Percentiles rank a stretch among this genome's conserved stretches.
phyloP scores from a whole-genome alignment of 2,113 vertebrate genomes.

The Solenodon paradoxus region DNA sequence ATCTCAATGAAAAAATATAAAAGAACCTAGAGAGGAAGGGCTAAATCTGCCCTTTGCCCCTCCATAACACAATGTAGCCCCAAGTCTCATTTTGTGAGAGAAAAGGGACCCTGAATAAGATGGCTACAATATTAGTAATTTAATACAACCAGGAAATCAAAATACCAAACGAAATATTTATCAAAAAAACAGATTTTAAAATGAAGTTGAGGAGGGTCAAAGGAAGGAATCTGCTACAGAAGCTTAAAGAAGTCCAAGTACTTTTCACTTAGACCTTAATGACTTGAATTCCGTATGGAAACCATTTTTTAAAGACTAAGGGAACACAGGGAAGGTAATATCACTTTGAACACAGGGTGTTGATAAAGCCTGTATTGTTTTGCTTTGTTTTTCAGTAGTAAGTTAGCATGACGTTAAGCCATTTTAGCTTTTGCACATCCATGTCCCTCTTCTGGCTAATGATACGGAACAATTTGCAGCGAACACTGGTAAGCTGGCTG shows the following conservation, averaged over 20 bases:
- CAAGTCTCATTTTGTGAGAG: background rate
- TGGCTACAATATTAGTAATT: background rate
- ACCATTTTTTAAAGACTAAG: background rate
- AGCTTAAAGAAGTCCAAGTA: background rate
- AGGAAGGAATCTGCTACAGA: background rate
- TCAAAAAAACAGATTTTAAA: background rate
- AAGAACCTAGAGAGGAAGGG: too few species aligned
- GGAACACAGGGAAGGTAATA: background rate
- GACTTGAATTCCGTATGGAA: background rate
- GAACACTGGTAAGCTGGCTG: constrained; percentile 81
- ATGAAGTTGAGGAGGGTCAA: background rate
- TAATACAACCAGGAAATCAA: background rate
- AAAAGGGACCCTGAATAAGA: background rate
- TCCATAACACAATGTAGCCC: background rate
- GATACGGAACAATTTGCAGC: too few species aligned
- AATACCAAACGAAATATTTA: background rate
- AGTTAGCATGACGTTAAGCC: too few species aligned
- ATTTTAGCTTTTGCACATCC: too few species aligned
- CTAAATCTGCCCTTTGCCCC: too few species aligned
- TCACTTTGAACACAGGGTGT: background rate
- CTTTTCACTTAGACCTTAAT: background rate
- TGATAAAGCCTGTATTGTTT: too few species aligned
- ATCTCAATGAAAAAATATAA: too few species aligned
- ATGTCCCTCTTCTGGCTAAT: too few species aligned
- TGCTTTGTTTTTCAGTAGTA: too few species aligned